Evolutionary conservation across 92 coral and sea anemone genomes (phyloP), one percentile per base, ranked within the genome.

Genomic region (Montipora capitata): DNA sequence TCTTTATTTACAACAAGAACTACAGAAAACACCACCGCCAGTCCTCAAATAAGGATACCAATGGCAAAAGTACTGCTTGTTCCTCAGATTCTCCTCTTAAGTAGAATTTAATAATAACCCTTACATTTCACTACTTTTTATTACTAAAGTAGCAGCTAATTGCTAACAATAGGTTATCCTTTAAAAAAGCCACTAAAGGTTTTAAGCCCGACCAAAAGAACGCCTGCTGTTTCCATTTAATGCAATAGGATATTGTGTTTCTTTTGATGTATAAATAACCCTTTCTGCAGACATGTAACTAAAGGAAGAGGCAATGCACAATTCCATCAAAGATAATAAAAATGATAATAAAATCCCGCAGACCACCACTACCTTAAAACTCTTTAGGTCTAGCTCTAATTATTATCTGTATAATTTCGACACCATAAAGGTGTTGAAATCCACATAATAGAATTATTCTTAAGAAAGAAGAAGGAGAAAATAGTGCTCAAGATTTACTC

Each of bases 401-500:
- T 7, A 54, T 6, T 6, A 8, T 3, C 61, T 54, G 61, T 54
- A 9, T 6, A 8, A 12, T 54, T 54, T 9, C 3, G 0, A 54
- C 61, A 10, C 61, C 8, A 8, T 6, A 3, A 6, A 13, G 9
- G 44, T 69, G 12, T 69, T 61, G 27, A 17, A 61, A 61, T 61
- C n/a, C 6, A 2, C 9, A 15, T 20, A 15, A 56, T 56, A 27
- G 35, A 27, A 27, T 27, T 27, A 27, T 27, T 27, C 35, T 27
- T 27, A 27, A 27, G 35, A 27, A 27, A 27, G 35, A 27, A 27
- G 2, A 27, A 27, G 35, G 35, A 27, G 35, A 27, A 27, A 68
- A n/a, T 11, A 39, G 12, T 39, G 2, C n/a, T 40, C 56, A 58
- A 45, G 5, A 52, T 76, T 68, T 38, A 96, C 99, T 97, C 88